These are phyloP conservation scores for Phaethon lepturus DNA, from an alignment of 2,113 vertebrate species.

Conservation along the genomic window DNA sequence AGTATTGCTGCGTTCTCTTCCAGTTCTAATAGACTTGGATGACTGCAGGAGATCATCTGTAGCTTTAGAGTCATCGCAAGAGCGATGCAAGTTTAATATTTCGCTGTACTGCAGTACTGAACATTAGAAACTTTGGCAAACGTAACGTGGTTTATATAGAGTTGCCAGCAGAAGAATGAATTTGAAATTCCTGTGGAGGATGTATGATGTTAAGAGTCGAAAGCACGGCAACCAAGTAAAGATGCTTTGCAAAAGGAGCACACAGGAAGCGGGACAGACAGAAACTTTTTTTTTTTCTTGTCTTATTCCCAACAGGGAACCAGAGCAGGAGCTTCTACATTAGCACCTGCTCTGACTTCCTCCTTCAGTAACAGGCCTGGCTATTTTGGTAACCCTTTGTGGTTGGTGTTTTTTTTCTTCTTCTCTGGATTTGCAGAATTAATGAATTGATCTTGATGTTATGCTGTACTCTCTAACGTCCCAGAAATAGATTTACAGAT, in stretches of 20 bases:
- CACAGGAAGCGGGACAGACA: background rate
- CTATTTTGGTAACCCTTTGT: background rate
- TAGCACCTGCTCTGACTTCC: slow-evolving; percentile 4
- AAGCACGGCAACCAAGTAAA: background rate
- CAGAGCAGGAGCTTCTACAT: background rate
- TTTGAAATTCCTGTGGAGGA: background rate
- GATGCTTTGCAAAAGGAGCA: background rate
- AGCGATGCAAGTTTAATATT: background rate
- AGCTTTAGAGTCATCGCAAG: background rate
- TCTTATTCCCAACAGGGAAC: background rate
- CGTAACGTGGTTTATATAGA: background rate
- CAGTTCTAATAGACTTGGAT: background rate
- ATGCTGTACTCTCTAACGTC: background rate
- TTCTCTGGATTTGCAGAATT: background rate
- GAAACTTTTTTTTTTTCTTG: background rate
- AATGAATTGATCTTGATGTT: background rate
- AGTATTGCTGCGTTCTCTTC: background rate
- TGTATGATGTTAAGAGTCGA: background rate
- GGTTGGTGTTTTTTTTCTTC: too few species aligned
- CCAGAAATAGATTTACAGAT: background rate
- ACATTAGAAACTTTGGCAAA: background rate
- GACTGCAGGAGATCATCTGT: background rate
- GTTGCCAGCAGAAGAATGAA: background rate
- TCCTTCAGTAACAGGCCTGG: background rate
- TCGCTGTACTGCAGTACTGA: background rate